Conservation (phyloP, 2,113 vertebrate species). For the Montifringilla adamsi region DNA sequence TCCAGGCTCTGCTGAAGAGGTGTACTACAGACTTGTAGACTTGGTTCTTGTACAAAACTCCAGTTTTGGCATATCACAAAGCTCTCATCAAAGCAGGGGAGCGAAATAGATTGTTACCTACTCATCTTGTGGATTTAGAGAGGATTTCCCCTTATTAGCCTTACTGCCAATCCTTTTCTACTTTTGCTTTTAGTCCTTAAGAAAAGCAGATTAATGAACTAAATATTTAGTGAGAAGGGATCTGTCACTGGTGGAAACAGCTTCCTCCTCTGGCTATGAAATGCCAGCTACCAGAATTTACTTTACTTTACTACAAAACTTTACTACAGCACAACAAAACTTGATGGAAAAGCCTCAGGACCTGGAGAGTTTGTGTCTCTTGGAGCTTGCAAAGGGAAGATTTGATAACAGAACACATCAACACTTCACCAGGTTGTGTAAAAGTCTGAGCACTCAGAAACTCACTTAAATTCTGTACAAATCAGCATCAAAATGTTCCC, state of each 20-base stretch:
- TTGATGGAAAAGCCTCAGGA: background rate
- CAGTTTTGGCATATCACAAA: background rate
- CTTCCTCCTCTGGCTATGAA: background rate
- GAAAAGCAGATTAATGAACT: background rate
- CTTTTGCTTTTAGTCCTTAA: constrained; percentile 1
- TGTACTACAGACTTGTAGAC: background rate
- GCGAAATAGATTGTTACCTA: background rate
- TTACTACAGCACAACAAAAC: background rate
- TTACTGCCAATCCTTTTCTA: background rate
- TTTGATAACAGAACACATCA: background rate
- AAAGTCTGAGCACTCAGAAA: background rate
- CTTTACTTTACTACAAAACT: background rate
- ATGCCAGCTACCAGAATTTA: background rate
- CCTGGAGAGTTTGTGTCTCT: background rate
- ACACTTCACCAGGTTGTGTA: background rate
- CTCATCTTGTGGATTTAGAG: background rate
- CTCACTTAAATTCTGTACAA: background rate
- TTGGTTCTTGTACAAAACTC: background rate
- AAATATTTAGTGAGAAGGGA: background rate
- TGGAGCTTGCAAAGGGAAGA: background rate
- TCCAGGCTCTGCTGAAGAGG: background rate
- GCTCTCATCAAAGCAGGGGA: background rate
- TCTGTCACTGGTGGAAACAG: background rate
- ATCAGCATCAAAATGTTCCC: background rate
- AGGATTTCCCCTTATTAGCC: background rate